phyloP scores from a whole-genome alignment of 2,888 invertebrate genomes.

The Cryptus viduatorius region DNA sequence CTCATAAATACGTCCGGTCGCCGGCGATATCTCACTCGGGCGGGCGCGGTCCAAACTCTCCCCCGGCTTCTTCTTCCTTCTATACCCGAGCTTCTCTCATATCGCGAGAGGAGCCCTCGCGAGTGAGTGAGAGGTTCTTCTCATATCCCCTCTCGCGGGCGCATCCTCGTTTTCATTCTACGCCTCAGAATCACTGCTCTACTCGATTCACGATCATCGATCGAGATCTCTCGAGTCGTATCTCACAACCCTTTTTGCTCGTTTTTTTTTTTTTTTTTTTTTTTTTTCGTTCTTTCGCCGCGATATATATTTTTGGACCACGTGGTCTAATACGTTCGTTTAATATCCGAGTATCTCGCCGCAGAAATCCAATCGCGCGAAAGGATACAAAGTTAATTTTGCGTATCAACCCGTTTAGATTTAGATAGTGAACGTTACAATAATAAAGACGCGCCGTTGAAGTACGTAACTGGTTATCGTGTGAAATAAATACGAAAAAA shows the following conservation, averaged over 20 bases:
- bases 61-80: slow-evolving; percentile 22
- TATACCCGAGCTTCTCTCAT: slow-evolving; percentile 1
- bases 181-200: slow-evolving; percentile 17
- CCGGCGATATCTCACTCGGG: slow-evolving; percentile 69
- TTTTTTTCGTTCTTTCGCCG: not conserved
- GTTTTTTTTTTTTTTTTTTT: slow-evolving; percentile 4
- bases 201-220: slow-evolving; percentile 43
- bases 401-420: slow-evolving; percentile 18
- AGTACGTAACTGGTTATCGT: not conserved
- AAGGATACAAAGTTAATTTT: not conserved
- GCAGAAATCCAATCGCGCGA: not conserved
- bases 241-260: slow-evolving; percentile 12
- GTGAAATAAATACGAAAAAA: not conserved
- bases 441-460: not conserved
- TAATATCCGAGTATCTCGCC: not conserved
- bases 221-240: slow-evolving; percentile 31
- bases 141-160: slow-evolving; percentile 13
- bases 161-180: slow-evolving; percentile 28
- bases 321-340: not conserved
- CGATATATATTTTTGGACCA: not conserved
- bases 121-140: slow-evolving; percentile 31
- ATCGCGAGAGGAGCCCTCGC: slow-evolving; percentile 20
- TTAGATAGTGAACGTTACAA: slow-evolving; percentile 7
- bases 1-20: slow-evolving; percentile 72
- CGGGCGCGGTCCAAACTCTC: slow-evolving; percentile 61